Evolutionary conservation across 2,888 invertebrate species (phyloP).

Genomic region (Xestia sexstrigata): DNA sequence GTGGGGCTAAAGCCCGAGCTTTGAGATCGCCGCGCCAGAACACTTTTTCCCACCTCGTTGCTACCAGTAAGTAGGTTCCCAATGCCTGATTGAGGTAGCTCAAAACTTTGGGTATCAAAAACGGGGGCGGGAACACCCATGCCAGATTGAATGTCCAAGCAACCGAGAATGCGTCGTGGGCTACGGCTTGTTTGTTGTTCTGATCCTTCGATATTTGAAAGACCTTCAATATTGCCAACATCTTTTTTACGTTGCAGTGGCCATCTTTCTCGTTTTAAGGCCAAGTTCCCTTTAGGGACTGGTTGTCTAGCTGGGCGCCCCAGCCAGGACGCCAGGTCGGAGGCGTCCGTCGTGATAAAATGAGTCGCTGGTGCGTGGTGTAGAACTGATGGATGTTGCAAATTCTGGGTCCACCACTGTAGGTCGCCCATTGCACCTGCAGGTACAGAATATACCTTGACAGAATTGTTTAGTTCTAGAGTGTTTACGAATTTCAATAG

Average conservation of each 20-base stretch:
- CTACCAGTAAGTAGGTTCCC: too few relatives aligned
- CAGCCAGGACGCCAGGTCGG: not conserved
- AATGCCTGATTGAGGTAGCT: too few relatives aligned
- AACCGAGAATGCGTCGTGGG: not conserved
- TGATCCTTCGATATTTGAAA: slow-evolving; percentile 30
- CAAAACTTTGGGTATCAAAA: too few relatives aligned
- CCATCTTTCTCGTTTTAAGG: not conserved
- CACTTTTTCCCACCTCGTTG: too few relatives aligned
- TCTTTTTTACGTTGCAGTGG: slow-evolving; percentile 1
- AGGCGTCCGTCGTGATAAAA: not conserved
- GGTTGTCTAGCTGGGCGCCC: not conserved
- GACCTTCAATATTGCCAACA: too few relatives aligned
- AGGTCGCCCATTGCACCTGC: too few relatives aligned
- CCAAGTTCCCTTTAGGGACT: not conserved
- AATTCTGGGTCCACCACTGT: too few relatives aligned
- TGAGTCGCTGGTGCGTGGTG: not conserved
- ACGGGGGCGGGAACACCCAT: too few relatives aligned
- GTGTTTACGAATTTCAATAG: not conserved
- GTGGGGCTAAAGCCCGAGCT: too few relatives aligned
- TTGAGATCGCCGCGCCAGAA: too few relatives aligned
- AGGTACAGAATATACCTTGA: too few relatives aligned
- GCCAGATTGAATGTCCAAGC: not conserved
- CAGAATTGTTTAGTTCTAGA: not conserved
- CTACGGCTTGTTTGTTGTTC: not conserved
- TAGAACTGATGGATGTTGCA: not conserved